These are phyloP conservation scores for Brachyptera risi DNA, from an alignment of 2,888 invertebrate genomes.

Conservation along the genomic window DNA sequence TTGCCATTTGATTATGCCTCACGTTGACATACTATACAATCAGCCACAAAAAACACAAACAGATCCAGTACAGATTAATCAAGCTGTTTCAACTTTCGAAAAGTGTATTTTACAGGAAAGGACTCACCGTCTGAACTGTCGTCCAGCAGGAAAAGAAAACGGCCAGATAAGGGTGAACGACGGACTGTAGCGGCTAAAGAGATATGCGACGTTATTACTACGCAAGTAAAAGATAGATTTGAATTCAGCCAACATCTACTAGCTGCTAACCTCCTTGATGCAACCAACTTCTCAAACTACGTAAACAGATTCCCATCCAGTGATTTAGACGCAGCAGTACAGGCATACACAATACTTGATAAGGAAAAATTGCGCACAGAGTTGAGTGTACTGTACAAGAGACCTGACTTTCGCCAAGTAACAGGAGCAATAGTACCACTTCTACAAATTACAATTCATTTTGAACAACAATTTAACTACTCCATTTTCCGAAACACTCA, in stretches of 20 bases:
- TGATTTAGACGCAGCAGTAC: not conserved
- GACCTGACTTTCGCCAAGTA: slow-evolving; percentile 34
- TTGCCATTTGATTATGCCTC: slow-evolving; percentile 37
- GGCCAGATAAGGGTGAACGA: not conserved
- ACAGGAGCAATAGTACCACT: slow-evolving; percentile 29
- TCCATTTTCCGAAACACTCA: slow-evolving; percentile 35
- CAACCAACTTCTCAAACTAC: slow-evolving; percentile 20
- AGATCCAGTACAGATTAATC: slow-evolving; percentile 19
- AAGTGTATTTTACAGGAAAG: slow-evolving; percentile 23
- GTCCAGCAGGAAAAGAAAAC: not conserved
- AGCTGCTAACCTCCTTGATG: slow-evolving; percentile 35
- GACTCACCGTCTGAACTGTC: not conserved
- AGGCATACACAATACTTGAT: slow-evolving; percentile 33
- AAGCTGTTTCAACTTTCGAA: slow-evolving; percentile 28
- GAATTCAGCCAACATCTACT: slow-evolving; percentile 36
- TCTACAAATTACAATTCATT: slow-evolving; percentile 34
- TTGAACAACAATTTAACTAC: slow-evolving; percentile 33
- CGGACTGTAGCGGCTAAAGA: slow-evolving; percentile 32
- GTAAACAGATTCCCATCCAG: not conserved
- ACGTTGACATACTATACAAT: slow-evolving; percentile 35
- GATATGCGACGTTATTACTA: slow-evolving; percentile 37
- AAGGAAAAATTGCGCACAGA: slow-evolving; percentile 36
- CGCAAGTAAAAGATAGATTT: slow-evolving; percentile 36
- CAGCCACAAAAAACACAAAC: slow-evolving; percentile 32
- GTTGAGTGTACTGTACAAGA: slow-evolving; percentile 35